phyloP scores from a whole-genome alignment of 2,113 vertebrate genomes.

The Helogale parvula region DNA sequence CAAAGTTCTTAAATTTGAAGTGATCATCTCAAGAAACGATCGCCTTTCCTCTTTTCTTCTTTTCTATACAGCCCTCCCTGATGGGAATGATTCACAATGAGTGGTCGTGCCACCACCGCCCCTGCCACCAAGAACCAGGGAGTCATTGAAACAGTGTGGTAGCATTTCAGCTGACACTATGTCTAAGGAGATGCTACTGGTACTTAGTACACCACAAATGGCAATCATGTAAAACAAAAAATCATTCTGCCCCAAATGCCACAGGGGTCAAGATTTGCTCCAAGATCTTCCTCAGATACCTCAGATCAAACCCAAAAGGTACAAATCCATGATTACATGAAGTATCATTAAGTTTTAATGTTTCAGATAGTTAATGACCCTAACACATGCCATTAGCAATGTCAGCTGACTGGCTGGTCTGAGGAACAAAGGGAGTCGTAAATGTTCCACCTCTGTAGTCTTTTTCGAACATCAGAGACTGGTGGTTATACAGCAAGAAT shows the following conservation, averaged over 20 bases:
- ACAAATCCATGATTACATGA: background rate
- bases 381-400: background rate
- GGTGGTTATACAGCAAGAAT: background rate
- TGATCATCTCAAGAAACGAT: background rate
- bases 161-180: background rate
- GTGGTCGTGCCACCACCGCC: accelerated
- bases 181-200: background rate
- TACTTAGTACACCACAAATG: background rate
- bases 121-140: no score
- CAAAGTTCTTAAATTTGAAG: background rate
- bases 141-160: background rate
- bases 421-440: background rate
- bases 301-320: background rate
- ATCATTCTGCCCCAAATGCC: background rate
- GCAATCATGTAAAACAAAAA: background rate
- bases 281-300: background rate
- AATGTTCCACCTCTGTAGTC: background rate
- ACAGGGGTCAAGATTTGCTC: background rate
- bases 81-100: background rate
- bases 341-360: background rate
- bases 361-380: background rate
- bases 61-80: background rate
- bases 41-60: background rate
- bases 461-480: background rate
- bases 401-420: background rate